Percentiles rank a stretch among this genome's conserved stretches.
These are phyloP conservation scores for Theocolax elegans DNA, from an alignment of 1,140 invertebrate species.

Conservation along the genomic window DNA sequence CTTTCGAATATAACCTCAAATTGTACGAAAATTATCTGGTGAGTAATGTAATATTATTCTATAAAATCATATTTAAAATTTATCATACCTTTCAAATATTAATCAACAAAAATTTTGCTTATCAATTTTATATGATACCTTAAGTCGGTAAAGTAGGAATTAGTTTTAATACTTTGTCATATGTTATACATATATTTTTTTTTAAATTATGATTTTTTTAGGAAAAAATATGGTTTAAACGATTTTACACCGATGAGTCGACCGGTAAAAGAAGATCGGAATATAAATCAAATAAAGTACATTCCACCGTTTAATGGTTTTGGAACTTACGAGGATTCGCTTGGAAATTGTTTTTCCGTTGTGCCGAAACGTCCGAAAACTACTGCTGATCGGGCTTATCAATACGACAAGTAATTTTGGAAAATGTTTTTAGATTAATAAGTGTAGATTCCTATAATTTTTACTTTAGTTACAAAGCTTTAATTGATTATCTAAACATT, in stretches of 20 bases:
- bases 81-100: no score
- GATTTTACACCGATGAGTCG: conserved; percentile 70
- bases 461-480: no score
- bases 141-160: not conserved
- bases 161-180: not conserved
- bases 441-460: no score
- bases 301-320: conserved; percentile 90
- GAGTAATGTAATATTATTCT: no score
- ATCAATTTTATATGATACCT: no score
- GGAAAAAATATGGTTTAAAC: conserved; percentile 66
- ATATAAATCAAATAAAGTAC: conserved; percentile 63
- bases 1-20: no score
- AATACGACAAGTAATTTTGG: conserved; percentile 75
- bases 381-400: conserved; percentile 85
- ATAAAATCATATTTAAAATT: not conserved
- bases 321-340: conserved; percentile 87
- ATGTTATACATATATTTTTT: no score
- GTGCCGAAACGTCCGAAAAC: conserved; percentile 80
- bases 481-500: no score
- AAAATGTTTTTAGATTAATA: not conserved
- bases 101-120: no score
- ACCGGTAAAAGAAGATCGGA: conserved; percentile 64
- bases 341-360: conserved; percentile 83
- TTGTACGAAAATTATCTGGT: no score
- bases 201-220: conserved; percentile 42